Percentiles rank a stretch among this genome's conserved stretches.
Evolutionary conservation across 2,888 invertebrate species (phyloP).

Genomic region (Torymus auratus): DNA sequence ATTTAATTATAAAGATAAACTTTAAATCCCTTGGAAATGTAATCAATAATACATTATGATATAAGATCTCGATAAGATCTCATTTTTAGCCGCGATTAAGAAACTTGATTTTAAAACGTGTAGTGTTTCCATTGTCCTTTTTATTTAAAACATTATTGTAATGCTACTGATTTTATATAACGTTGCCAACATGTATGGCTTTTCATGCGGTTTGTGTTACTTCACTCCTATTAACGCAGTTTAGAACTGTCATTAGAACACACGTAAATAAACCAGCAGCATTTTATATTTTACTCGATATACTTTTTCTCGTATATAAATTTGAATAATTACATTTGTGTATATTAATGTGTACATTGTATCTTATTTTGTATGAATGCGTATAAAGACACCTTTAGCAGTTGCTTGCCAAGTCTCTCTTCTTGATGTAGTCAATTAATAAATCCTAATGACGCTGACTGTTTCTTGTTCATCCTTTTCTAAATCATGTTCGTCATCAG

Average conservation of each 20-base stretch:
- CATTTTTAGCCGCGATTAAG: constrained; percentile 46
- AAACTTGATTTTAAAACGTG: constrained; percentile 48
- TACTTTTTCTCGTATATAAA: constrained; percentile 52
- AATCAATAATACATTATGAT: constrained; percentile 25
- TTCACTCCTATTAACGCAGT: constrained; percentile 30
- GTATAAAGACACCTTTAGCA: constrained; percentile 48
- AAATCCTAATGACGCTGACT: constrained; percentile 57
- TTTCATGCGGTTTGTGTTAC: constrained; percentile 16
- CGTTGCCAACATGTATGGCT: constrained; percentile 45
- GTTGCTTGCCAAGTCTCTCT: constrained; percentile 29
- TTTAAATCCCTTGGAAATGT: constrained; percentile 30
- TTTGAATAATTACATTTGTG: constrained; percentile 57
- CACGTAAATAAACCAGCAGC: constrained; percentile 49
- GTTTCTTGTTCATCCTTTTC: constrained; percentile 58
- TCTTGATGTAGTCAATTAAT: constrained; percentile 45
- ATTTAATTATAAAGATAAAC: constrained; percentile 23
- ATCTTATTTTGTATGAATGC: constrained; percentile 44
- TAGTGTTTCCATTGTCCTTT: constrained; percentile 30
- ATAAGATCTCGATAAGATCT: constrained; percentile 38
- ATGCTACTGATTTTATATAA: constrained; percentile 30
- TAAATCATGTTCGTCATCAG: constrained; percentile 55
- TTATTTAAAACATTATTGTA: constrained; percentile 50
- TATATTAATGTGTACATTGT: constrained; percentile 53
- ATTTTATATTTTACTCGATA: constrained; percentile 49
- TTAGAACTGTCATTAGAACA: constrained; percentile 47